Evolutionary conservation across 2,888 invertebrate genomes (phyloP).

Genomic region (Mythimna loreyi): DNA sequence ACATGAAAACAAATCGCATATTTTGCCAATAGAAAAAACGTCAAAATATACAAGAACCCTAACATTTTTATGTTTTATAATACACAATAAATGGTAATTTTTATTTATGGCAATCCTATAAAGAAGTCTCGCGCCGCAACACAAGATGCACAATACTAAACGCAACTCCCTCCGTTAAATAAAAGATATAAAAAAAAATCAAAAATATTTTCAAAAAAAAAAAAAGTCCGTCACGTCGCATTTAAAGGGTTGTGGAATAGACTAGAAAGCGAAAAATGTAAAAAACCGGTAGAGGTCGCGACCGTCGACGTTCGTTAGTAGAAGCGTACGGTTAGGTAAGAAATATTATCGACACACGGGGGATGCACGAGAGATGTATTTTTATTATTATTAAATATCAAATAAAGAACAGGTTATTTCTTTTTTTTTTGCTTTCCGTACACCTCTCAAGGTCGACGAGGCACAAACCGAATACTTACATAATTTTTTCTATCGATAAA

Average conservation of each 20-base stretch:
- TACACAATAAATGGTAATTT: constrained; percentile 19
- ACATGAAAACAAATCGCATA: constrained; percentile 1
- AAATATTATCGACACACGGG: constrained; percentile 82
- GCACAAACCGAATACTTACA: constrained; percentile 74
- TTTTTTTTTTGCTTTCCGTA: constrained; percentile 73
- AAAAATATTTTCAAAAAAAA: constrained; percentile 60
- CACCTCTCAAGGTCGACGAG: constrained; percentile 78
- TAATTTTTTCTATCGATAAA: constrained; percentile 69
- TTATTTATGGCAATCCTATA: constrained; percentile 70
- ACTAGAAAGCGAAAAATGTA: constrained; percentile 78
- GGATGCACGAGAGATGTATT: constrained; percentile 86
- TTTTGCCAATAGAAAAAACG: constrained; percentile 15
- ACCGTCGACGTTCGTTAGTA: constrained; percentile 85
- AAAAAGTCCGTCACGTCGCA: constrained; percentile 83
- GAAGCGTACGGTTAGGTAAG: constrained; percentile 87
- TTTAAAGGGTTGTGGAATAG: constrained; percentile 89
- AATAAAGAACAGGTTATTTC: constrained; percentile 9
- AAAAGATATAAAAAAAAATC: constrained; percentile 64
- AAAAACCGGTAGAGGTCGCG: constrained; percentile 75
- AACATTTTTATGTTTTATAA: background rate
- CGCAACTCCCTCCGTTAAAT: constrained; percentile 84
- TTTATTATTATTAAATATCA: constrained; percentile 36
- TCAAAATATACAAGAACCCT: constrained; percentile 16
- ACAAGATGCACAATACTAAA: constrained; percentile 90
- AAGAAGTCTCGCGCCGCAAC: constrained; percentile 80